Evolutionary conservation across 1,140 invertebrate genomes (phyloP), one percentile per base, ranked within the genome.

Genomic region (Apolygus lucorum): DNA sequence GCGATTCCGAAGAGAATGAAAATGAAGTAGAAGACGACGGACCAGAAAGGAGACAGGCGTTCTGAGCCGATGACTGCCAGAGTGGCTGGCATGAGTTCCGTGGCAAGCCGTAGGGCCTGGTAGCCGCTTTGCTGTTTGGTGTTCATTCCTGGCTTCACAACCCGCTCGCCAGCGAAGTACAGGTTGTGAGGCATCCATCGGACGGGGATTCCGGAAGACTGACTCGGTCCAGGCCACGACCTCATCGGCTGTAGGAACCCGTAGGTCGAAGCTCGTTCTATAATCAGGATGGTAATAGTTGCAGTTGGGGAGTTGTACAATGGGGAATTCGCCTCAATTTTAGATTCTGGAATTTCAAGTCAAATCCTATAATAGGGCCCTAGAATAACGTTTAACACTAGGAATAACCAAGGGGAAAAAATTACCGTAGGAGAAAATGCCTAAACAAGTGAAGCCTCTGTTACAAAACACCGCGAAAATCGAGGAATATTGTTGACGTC

Each of bases 1-100:
- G 89, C 90, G 25, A 96, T 83, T 0, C 92, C 92, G 76, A 96
- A 93, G 67, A 91, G 80, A 66, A 94, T 90, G 64, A 95, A 82
- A 63, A 88, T 87, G 73, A 90, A 88, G 78, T 93, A 96, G 74
- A 93, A 92, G 17, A 94, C 82, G 8, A 92, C 87, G 0, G 90
- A 88, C 92, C 92, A 95, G 75, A 91, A 90, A 14, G 90, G 88
- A 0, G 90, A 91, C 2, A 88, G 82, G 67, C 74, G 74, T 24
- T 85, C 83, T 4, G 85, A 81, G 1, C 87, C 86, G 14, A 90
- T 79, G 22, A 90, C 79, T 0, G 90, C 89, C 1, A 93, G 80
- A 1, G 90, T 89, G 0, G 91, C 89, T 0, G 93, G 93, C 70
- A 94, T 87, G 1, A 95, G 78, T 80, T 95, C 92, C 2, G 90